Conservation (phyloP, 92 coral and sea anemone species). For the Umimayanthus chanpuru region DNA sequence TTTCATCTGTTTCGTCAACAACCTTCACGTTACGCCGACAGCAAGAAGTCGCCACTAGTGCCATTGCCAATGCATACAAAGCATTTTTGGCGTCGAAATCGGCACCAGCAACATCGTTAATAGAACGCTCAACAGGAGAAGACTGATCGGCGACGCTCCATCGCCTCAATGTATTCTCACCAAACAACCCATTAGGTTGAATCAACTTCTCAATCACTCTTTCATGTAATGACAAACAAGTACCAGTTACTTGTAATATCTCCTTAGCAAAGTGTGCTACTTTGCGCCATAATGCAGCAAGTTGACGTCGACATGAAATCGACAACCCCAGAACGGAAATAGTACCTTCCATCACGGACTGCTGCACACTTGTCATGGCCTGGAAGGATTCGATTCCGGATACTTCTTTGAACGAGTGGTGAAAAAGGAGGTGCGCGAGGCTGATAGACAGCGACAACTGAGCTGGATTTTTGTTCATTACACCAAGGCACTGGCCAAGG, state of each 20-base stretch:
- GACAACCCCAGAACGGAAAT: neutral
- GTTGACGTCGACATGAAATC: neutral
- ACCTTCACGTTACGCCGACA: too few species aligned
- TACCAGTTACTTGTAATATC: neutral
- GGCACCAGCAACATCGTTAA: too few species aligned
- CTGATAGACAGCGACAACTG: neutral
- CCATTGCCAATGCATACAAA: neutral
- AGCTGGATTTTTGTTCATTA: neutral
- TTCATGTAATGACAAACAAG: neutral
- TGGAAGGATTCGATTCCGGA: neutral
- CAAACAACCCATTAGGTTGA: slow-evolving; percentile 22
- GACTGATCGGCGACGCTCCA: neutral
- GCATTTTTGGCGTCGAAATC: neutral
- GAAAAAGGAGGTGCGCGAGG: slow-evolving; percentile 9
- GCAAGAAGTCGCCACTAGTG: neutral
- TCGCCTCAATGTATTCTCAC: neutral
- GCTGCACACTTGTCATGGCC: neutral
- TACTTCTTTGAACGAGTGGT: slow-evolving; percentile 17
- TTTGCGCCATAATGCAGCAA: neutral
- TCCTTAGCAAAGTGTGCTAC: neutral
- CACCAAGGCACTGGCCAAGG: neutral
- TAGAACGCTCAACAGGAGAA: neutral
- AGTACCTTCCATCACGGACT: neutral
- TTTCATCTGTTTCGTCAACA: neutral
- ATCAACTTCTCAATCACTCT: neutral